These are phyloP conservation scores for Vanacampus margaritifer DNA, from an alignment of 2,113 vertebrate genomes.

Conservation along the genomic window DNA sequence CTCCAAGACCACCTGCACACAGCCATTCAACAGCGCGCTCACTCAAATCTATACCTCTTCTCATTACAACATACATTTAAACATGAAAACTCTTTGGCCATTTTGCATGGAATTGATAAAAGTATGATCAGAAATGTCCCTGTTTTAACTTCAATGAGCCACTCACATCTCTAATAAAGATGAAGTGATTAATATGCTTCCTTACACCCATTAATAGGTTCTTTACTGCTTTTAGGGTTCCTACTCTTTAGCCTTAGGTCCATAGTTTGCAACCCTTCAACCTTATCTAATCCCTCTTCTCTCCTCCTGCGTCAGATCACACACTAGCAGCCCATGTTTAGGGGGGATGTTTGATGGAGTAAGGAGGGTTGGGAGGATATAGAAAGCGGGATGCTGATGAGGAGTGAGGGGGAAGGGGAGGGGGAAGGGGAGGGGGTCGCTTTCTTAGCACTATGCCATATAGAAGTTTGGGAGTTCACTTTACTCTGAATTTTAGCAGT, in stretches of 20 bases:
- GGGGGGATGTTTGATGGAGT: constrained; percentile 50
- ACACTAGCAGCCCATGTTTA: constrained; percentile 63
- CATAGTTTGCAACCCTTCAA: constrained; percentile 75
- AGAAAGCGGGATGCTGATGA: constrained; percentile 62
- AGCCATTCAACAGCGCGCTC: constrained; percentile 40
- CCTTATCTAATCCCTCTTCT: constrained; percentile 73
- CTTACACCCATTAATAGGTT: constrained; percentile 77
- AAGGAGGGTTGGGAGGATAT: constrained; percentile 56
- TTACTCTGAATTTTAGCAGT: constrained; percentile 81
- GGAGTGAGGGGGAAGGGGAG: constrained; percentile 31
- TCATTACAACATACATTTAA: constrained; percentile 2
- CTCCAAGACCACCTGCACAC: constrained; percentile 66
- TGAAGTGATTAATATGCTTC: constrained; percentile 76
- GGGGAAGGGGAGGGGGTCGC: constrained; percentile 17
- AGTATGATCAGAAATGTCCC: constrained; percentile 7
- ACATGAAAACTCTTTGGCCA: constrained; percentile 11
- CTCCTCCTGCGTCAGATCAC: constrained; percentile 59
- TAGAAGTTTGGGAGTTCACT: constrained; percentile 81
- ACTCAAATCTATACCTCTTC: constrained; percentile 17
- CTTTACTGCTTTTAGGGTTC: constrained; percentile 75
- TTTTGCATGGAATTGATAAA: constrained; percentile 7
- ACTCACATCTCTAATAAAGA: constrained; percentile 52
- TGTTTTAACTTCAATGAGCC: constrained; percentile 18
- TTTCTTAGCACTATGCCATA: constrained; percentile 71
- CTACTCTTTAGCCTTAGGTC: constrained; percentile 73